Conservation (phyloP, 2,888 invertebrate genomes). For the Aromia moschata region DNA sequence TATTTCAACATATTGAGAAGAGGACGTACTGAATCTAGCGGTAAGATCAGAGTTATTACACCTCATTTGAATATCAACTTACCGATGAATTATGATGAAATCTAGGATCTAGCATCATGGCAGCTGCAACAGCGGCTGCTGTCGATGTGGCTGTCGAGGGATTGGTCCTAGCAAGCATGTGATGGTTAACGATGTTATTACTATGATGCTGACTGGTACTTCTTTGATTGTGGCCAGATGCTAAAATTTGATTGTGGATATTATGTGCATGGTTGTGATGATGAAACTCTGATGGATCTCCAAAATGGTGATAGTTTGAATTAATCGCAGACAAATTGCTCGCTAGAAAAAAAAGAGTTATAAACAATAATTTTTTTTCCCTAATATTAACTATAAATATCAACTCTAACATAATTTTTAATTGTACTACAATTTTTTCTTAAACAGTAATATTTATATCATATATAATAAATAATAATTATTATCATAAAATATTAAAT, state of each 20-base stretch:
- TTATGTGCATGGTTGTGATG: slow-evolving; percentile 59
- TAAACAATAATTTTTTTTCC: too few relatives aligned
- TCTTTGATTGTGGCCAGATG: slow-evolving; percentile 51
- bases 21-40: too few relatives aligned
- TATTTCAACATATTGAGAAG: too few relatives aligned
- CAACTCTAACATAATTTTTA: too few relatives aligned
- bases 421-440: too few relatives aligned
- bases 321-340: slow-evolving; percentile 55
- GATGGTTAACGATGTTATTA: slow-evolving; percentile 58
- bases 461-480: too few relatives aligned
- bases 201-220: slow-evolving; percentile 55
- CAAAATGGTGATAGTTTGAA: slow-evolving; percentile 60
- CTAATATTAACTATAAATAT: too few relatives aligned
- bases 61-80: too few relatives aligned
- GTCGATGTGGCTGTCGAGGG: slow-evolving; percentile 61
- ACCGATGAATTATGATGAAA: slow-evolving; percentile 63
- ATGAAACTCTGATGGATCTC: slow-evolving; percentile 60
- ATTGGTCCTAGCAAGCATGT: slow-evolving; percentile 58
- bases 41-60: too few relatives aligned
- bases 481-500: too few relatives aligned
- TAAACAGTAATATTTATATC: too few relatives aligned
- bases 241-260: slow-evolving; percentile 60
- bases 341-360: too few relatives aligned
- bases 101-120: slow-evolving; percentile 65
- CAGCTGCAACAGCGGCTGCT: slow-evolving; percentile 63